phyloP scores from a whole-genome alignment of 2,113 vertebrate genomes.

The Podarcis raffonei region DNA sequence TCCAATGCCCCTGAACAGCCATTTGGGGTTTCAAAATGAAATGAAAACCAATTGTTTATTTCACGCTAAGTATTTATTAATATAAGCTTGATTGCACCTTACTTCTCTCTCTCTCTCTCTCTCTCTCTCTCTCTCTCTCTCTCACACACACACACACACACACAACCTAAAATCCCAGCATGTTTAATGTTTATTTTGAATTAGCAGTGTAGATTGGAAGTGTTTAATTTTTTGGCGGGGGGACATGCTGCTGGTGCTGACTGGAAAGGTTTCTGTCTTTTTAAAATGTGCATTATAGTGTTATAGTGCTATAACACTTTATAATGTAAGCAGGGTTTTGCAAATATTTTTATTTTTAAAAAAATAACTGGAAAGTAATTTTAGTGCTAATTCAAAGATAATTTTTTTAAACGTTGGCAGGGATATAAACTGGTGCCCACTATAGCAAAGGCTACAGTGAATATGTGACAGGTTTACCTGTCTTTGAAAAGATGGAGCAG shows the following conservation, averaged over 20 bases:
- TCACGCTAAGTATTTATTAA: background rate
- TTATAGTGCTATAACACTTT: background rate
- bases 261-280: background rate
- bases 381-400: background rate
- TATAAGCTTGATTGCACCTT: background rate
- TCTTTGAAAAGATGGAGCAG: no score
- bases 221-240: background rate
- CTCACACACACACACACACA: no score
- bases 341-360: background rate
- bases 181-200: background rate
- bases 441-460: no score
- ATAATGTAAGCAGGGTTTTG: background rate
- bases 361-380: background rate
- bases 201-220: background rate
- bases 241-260: no score
- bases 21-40: background rate
- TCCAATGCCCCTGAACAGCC: background rate
- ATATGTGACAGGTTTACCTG: no score
- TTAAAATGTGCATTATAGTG: background rate
- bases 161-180: background rate
- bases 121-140: no score
- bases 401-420: no score
- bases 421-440: no score
- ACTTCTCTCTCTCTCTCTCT: no score
- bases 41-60: background rate